Evolutionary conservation across 2,113 vertebrate species (phyloP).

Genomic region (Pachycephala philippinensis): DNA sequence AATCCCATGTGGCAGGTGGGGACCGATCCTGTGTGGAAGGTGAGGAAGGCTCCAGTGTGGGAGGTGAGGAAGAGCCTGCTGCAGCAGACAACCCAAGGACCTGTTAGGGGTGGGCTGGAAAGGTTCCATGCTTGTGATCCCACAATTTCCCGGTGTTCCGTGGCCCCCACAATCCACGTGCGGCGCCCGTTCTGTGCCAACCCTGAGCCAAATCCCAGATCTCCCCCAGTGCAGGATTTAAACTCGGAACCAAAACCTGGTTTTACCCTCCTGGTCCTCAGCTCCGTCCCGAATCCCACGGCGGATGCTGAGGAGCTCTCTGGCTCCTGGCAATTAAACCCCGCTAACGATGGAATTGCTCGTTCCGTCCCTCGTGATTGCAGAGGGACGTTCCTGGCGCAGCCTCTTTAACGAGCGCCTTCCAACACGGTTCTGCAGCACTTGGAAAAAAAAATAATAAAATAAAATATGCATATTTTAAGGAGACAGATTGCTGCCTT

Average conservation of each 20-base stretch:
- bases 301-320: neutral
- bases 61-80: neutral
- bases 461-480: neutral
- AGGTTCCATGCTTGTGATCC: rapidly evolving
- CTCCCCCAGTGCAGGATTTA: neutral
- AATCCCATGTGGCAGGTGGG: neutral
- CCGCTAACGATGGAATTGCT: neutral
- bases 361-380: neutral
- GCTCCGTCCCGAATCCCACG: neutral
- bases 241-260: neutral
- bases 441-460: neutral
- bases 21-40: no score
- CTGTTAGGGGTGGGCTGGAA: neutral
- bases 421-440: neutral
- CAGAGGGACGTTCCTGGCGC: neutral
- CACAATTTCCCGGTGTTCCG: rapidly evolving
- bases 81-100: neutral
- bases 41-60: rapidly evolving
- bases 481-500: constrained; percentile 46
- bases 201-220: neutral
- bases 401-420: constrained; percentile 16
- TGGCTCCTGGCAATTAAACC: constrained; percentile 12
- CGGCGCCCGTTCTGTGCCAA: rapidly evolving
- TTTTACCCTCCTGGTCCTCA: neutral
- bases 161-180: neutral